These are phyloP conservation scores for Trogon surrucura DNA, from an alignment of 2,113 vertebrate species.

Conservation along the genomic window DNA sequence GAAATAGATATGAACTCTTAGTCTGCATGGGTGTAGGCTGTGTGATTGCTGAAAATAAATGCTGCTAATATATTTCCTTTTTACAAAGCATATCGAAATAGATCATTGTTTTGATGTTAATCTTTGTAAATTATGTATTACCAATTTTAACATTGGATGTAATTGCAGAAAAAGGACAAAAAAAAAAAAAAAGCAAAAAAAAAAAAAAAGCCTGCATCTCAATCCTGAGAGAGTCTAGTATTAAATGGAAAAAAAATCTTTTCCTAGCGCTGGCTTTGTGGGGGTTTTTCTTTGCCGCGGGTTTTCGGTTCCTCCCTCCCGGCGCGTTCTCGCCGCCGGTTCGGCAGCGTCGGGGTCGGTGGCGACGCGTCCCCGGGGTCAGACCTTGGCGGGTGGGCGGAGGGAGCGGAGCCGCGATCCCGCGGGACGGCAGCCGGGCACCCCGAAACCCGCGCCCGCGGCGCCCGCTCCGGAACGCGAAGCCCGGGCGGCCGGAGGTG, in stretches of 20 bases:
- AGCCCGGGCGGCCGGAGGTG: no score
- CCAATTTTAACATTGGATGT: slow-evolving; percentile 91
- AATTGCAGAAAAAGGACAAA: slow-evolving; percentile 81
- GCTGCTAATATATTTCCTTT: slow-evolving; percentile 91
- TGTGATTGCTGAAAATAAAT: slow-evolving; percentile 86
- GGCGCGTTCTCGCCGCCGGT: no score
- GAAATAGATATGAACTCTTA: slow-evolving; percentile 77
- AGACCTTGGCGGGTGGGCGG: no score
- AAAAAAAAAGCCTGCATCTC: slow-evolving; percentile 86
- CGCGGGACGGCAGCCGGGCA: no score
- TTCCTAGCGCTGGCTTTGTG: slow-evolving; percentile 68
- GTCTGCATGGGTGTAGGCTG: slow-evolving; percentile 86
- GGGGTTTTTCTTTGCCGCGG: not conserved
- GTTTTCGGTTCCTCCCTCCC: no score
- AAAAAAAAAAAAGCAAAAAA: no score
- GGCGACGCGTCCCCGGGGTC: no score
- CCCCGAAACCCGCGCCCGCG: no score
- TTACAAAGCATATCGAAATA: slow-evolving; percentile 87
- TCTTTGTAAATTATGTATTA: slow-evolving; percentile 91
- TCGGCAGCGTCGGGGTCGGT: no score
- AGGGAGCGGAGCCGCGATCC: no score
- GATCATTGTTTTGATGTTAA: slow-evolving; percentile 89
- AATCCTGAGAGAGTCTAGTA: slow-evolving; percentile 87
- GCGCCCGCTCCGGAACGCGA: no score
- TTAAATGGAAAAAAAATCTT: slow-evolving; percentile 88